These are phyloP conservation scores for Pseudomyrmex cubaensis DNA, from an alignment of 1,140 invertebrate genomes.

Conservation along the genomic window DNA sequence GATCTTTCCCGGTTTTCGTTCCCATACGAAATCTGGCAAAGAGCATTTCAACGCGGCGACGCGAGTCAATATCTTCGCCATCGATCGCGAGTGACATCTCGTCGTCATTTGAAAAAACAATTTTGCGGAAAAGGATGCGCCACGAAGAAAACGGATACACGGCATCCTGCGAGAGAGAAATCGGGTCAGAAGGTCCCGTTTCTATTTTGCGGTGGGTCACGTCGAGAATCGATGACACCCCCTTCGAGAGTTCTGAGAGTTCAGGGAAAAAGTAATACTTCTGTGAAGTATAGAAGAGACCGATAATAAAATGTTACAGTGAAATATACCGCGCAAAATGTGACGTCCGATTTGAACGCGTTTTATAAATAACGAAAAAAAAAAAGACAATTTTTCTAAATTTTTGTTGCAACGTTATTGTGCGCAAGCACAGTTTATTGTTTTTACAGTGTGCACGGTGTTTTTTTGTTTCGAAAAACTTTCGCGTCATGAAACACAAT, in stretches of 20 bases:
- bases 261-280: conserved; percentile 13
- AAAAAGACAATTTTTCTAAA: not conserved
- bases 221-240: conserved; percentile 43
- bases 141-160: conserved; percentile 14
- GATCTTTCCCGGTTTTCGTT: conserved; percentile 5
- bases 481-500: not conserved
- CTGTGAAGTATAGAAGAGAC: not conserved
- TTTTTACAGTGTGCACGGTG: not conserved
- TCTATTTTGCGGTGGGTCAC: conserved; percentile 1
- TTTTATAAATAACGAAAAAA: not conserved
- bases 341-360: not conserved
- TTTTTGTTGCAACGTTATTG: too few relatives aligned
- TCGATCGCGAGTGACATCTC: not conserved
- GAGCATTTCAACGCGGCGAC: conserved; percentile 2
- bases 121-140: conserved; percentile 18
- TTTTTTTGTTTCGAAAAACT: not conserved
- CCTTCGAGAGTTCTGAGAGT: conserved; percentile 10
- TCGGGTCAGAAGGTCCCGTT: conserved; percentile 24
- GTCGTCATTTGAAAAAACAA: conserved; percentile 42
- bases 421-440: not conserved
- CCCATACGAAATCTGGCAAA: conserved; percentile 40
- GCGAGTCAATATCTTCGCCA: conserved; percentile 33
- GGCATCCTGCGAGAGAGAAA: conserved; percentile 24
- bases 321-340: not conserved
- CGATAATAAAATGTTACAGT: conserved; percentile 46